phyloP scores from a whole-genome alignment of 2,888 invertebrate species.

The Eupithecia tripunctaria region DNA sequence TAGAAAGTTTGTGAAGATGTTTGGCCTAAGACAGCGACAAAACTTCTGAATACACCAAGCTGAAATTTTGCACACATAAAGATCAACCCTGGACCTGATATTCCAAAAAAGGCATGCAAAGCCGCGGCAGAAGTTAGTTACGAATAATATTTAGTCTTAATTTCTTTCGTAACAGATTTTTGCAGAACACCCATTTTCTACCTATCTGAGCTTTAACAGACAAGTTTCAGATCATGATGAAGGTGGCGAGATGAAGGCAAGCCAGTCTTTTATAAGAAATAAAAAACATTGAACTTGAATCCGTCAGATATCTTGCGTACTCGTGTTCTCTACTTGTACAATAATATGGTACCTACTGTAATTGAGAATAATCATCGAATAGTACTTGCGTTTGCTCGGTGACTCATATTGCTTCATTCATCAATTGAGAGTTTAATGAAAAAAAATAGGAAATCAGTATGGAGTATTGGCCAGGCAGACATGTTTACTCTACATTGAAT shows the following conservation, averaged over 20 bases:
- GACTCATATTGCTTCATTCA: constrained; percentile 32
- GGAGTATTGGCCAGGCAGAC: neutral
- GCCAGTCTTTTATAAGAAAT: constrained; percentile 16
- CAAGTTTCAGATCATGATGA: constrained; percentile 16
- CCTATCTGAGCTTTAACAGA: constrained; percentile 4
- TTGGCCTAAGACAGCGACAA: no score
- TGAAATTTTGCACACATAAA: no score
- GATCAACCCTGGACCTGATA: no score
- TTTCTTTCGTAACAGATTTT: neutral
- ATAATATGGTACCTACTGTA: constrained; percentile 9
- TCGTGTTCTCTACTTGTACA: constrained; percentile 1
- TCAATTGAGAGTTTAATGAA: constrained; percentile 5
- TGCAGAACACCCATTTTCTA: neutral
- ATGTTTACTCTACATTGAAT: neutral
- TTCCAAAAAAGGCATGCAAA: no score
- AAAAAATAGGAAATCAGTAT: neutral
- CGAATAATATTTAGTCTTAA: neutral
- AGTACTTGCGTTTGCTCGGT: constrained; percentile 6
- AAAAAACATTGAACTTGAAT: constrained; percentile 25
- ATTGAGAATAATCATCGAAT: constrained; percentile 29
- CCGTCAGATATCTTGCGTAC: constrained; percentile 3
- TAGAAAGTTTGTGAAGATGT: no score
- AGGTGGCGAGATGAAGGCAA: constrained; percentile 23
- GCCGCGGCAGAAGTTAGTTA: no score
- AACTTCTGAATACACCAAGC: no score